Evolutionary conservation across 2,113 vertebrate species (phyloP).

Genomic region (Ptilorrhoa leucosticta): DNA sequence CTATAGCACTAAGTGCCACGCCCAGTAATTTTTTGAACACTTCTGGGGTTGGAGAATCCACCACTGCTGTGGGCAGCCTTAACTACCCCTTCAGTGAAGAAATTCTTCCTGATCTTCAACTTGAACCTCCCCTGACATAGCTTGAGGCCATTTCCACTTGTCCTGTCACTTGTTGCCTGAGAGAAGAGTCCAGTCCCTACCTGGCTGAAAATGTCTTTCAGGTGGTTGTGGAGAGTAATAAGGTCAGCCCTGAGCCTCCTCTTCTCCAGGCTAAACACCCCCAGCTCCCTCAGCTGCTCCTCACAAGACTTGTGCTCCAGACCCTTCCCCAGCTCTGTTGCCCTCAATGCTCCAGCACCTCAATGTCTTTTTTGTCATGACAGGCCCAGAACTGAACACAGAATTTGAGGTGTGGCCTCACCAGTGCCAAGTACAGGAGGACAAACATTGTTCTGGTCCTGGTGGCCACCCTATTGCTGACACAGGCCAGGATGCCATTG

Average conservation of each 20-base stretch:
- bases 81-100: not conserved
- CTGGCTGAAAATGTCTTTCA: not conserved
- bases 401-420: not conserved
- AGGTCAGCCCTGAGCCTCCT: not conserved
- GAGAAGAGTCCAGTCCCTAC: not conserved
- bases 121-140: not conserved
- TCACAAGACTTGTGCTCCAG: not conserved
- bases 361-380: not conserved
- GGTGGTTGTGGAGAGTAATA: not conserved
- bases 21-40: not conserved
- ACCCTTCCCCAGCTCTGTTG: not conserved
- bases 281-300: not conserved
- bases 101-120: not conserved
- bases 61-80: not conserved
- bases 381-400: not conserved
- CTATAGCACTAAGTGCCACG: not conserved
- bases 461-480: not conserved
- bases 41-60: not conserved
- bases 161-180: not conserved
- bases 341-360: not conserved
- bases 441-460: not conserved
- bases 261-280: not conserved
- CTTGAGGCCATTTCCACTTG: not conserved
- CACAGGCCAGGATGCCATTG: not conserved
- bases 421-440: too few relatives aligned